Base-by-base conservation (phyloP, 2,797 vertebrate species). In the Fratercula arctica region DNA sequence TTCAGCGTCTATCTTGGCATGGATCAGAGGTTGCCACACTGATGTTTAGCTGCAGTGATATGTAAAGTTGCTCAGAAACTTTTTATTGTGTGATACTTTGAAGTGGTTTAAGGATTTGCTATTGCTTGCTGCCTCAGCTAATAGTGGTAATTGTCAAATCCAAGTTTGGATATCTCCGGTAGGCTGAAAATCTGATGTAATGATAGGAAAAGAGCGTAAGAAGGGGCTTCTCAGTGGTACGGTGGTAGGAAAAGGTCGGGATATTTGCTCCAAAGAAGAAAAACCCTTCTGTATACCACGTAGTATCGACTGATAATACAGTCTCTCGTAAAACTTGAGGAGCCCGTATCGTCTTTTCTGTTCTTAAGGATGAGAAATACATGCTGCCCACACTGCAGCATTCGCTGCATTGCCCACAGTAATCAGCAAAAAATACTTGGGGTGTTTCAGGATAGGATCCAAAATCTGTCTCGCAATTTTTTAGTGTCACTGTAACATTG, bases 241-340 rank as follows among this genome's bases (percentile, higher is more conserved):
- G 28, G 26, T 43, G 59, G 13, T 16, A 80, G 25, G 4, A 76
- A 70, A 15, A 87, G 8, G 23, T 81, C 31, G 28, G 26, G 37
- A 48, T 3, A 2, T 64, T 90, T 91, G 4, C 1, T 15, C 4
- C 26, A 26, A 10, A 50, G 46, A 72, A 11, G 26, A 91, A 91
- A 85, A 67, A 2, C 7, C 9, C 9, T 64, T 87, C 67, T 45
- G 3, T 54, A 2, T 61, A 46, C 15, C 0, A 0, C 8, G 28
- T 16, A 37, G 11, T 39, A 73, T 6, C 0, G 1, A 50, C 21
- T 25, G 21, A 37, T 66, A 12, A 46, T 63, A 39, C 5, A 50
- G n/a, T 31, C 6, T 68, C 9, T 68, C 13, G 35, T 73, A 33
- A 60, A 88, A 43, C 15, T 24, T 81, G 25, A 76, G 26, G 21